Conservation (phyloP, 2,113 vertebrate species). For the Eulemur macaco region DNA sequence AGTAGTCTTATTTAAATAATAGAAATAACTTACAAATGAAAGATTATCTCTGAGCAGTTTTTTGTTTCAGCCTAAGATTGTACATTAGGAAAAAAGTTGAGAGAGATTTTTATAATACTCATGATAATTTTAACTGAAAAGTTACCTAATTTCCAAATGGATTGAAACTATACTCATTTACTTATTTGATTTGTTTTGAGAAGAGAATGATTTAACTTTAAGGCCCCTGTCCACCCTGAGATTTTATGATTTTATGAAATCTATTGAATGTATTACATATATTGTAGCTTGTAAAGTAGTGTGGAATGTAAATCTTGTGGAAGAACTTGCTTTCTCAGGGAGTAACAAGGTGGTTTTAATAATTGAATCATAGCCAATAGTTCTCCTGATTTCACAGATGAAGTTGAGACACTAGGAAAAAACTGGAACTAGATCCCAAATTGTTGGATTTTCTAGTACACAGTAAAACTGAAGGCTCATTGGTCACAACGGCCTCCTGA, state of each 20-base stretch:
- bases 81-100: neutral
- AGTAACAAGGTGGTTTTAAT: neutral
- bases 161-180: neutral
- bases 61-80: neutral
- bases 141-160: neutral
- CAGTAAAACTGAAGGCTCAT: neutral
- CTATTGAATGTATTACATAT: neutral
- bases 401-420: neutral
- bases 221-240: neutral
- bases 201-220: neutral
- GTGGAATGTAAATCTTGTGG: neutral
- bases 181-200: neutral
- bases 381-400: neutral
- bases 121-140: conserved; percentile 12
- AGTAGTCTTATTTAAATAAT: conserved; percentile 16
- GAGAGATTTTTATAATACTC: neutral
- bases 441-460: neutral
- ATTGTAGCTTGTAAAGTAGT: neutral
- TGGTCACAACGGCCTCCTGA: neutral
- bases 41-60: neutral
- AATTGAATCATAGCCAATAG: neutral
- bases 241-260: neutral
- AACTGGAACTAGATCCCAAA: neutral
- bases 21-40: conserved; percentile 2
- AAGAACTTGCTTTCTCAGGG: neutral